A percentile compares a stretch with the other conserved stretches of the same genome.
Conservation (phyloP, 2,888 invertebrate genomes). For the Conomelus anceps region DNA sequence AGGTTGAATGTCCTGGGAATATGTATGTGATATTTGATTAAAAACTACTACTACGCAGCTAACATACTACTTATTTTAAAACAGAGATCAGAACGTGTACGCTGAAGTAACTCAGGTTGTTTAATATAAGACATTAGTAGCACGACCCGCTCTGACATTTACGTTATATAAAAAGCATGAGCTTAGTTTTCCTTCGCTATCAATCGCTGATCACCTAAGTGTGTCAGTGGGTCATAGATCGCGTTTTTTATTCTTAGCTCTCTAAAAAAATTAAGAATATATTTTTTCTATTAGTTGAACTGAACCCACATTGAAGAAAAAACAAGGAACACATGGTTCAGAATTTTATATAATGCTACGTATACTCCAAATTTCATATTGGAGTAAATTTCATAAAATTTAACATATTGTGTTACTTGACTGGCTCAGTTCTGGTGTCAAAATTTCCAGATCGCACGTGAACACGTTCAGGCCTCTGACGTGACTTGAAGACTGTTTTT, state of each 20-base stretch:
- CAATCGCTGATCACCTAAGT: not conserved
- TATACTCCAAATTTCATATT: too few species aligned
- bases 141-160: not conserved
- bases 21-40: not conserved
- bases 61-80: not conserved
- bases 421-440: too few species aligned
- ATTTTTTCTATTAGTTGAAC: too few species aligned
- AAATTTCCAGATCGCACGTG: too few species aligned
- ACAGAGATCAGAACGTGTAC: not conserved
- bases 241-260: not conserved
- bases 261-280: too few species aligned
- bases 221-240: not conserved
- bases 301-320: too few species aligned
- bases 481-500: too few species aligned
- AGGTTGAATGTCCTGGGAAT: not conserved
- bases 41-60: not conserved
- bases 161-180: not conserved
- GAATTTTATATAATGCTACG: too few species aligned
- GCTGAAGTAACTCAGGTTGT: not conserved
- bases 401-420: too few species aligned
- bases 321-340: too few species aligned
- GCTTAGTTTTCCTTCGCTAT: not conserved
- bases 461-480: too few species aligned
- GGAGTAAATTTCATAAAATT: too few species aligned
- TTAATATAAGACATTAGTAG: not conserved